Conservation (phyloP, 2,888 invertebrate species). For the Torymus auratus region DNA sequence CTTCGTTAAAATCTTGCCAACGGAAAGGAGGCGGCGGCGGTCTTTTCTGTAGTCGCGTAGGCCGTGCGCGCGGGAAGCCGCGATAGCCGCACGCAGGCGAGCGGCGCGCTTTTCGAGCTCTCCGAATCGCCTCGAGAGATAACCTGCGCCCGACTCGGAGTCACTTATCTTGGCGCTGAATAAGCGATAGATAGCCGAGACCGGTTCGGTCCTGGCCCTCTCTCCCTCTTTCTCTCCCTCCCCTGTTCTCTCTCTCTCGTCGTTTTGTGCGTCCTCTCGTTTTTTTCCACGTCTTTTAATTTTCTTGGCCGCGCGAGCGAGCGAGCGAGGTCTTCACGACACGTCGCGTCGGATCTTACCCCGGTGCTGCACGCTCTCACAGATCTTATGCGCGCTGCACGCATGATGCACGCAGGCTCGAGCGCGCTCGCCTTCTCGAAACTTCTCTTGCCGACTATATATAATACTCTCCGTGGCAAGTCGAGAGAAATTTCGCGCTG, state of each 20-base stretch:
- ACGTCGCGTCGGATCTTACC: conserved; percentile 29
- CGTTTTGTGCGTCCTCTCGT: not conserved
- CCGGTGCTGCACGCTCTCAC: not conserved
- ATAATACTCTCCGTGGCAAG: conserved; percentile 26
- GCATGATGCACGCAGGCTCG: no score
- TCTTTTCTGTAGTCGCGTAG: conserved; percentile 2
- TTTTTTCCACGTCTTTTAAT: conserved; percentile 25
- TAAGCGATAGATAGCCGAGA: conserved; percentile 60
- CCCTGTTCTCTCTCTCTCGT: conserved; percentile 16
- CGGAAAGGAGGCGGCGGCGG: conserved; percentile 24
- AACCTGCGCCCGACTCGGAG: conserved; percentile 52
- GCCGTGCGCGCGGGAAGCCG: conserved; percentile 25
- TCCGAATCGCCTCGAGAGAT: conserved; percentile 58
- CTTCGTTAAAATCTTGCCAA: conserved; percentile 46
- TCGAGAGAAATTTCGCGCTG: conserved; percentile 46
- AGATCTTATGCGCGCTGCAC: no score
- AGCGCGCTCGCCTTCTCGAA: not conserved
- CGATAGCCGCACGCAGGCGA: conserved; percentile 10
- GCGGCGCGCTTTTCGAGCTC: conserved; percentile 53
- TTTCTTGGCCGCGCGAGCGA: not conserved
- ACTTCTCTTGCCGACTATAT: conserved; percentile 26
- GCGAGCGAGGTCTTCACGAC: conserved; percentile 57
- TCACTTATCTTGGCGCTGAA: conserved; percentile 57
- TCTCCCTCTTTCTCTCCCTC: not conserved
- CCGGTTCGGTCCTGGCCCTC: conserved; percentile 49